Base-by-base conservation (phyloP, 2,113 vertebrate genomes). In the Triplophysa tibetana region DNA sequence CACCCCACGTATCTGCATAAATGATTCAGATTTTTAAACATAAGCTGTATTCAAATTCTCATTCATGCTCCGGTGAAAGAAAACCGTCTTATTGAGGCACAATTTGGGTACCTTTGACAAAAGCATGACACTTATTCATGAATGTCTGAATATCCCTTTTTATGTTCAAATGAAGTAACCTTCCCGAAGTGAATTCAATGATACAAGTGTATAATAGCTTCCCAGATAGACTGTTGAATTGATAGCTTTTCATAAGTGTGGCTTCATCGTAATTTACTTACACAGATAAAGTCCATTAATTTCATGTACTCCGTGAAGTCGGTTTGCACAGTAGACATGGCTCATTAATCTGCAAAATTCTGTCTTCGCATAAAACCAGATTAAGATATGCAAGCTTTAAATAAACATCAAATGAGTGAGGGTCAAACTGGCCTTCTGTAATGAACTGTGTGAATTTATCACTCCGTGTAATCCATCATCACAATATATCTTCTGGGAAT, bases 261-360 rank as follows among this genome's bases (percentile, higher is more conserved):
- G 29, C 56, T 61, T 56, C 26, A 29, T 54, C 43, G 5, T 63
- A 14, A 24, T 75, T 69, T 62, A 38, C 66, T 64, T 62, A 38
- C 66, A 75, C 48, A 21, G 64, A 56, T 24, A 65, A 54, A 45
- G 62, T 69, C 82, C 82, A 79, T 88, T 88, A 75, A 84, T 73
- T 83, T 85, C 63, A 72, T 86, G 73, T 67, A 19, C 52, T 26
- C 12, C 0, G 29, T 4, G 3, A 29, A 29, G 29, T 29, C 29
- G 29, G 50, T 41, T 66, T 24, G 12, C 14, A 21, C 24, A 24
- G 17, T 38, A 21, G 19, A 13, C 16, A 2, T 54, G 13, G 19
- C 64, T 75, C 52, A 45, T 73, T 83, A 79, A 64, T 68, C 21
- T 75, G 17, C 58, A 56, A 56, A 5, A 56, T 54, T 75, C 62